Evolutionary conservation across 2,113 vertebrate genomes (phyloP).

Genomic region (Oncorhynchus nerka): DNA sequence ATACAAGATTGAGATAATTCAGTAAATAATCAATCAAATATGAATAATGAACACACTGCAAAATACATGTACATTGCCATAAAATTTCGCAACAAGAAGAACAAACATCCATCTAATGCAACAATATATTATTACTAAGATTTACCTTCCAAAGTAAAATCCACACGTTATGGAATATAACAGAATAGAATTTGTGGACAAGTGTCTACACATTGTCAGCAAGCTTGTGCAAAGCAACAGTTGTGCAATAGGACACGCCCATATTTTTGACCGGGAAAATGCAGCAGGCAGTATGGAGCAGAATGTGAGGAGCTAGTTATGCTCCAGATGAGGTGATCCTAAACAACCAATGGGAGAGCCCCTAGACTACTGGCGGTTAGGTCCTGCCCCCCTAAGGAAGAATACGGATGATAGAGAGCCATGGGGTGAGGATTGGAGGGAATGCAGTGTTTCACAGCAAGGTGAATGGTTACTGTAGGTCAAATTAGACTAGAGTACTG

Average conservation of each 20-base stretch:
- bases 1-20: neutral
- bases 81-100: neutral
- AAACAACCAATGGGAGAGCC: constrained; percentile 76
- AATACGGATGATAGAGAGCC: constrained; percentile 4
- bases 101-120: neutral
- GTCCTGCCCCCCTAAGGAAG: constrained; percentile 48
- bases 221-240: neutral
- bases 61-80: neutral
- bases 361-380: constrained; percentile 38
- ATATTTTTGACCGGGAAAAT: constrained; percentile 52
- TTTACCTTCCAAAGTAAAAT: constrained; percentile 41
- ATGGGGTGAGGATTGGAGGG: constrained; percentile 8
- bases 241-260: constrained; percentile 33
- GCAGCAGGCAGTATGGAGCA: constrained; percentile 38
- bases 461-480: constrained; percentile 68
- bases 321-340: constrained; percentile 82
- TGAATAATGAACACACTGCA: neutral
- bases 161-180: neutral
- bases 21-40: too few species aligned
- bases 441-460: constrained; percentile 40
- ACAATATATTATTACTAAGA: neutral
- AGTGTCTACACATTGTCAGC: neutral
- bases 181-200: neutral
- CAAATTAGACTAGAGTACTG: constrained; percentile 20
- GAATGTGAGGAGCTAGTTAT: constrained; percentile 54